These are phyloP conservation scores for Malthinus seriepunctatus DNA, from an alignment of 2,888 invertebrate genomes.

Conservation along the genomic window DNA sequence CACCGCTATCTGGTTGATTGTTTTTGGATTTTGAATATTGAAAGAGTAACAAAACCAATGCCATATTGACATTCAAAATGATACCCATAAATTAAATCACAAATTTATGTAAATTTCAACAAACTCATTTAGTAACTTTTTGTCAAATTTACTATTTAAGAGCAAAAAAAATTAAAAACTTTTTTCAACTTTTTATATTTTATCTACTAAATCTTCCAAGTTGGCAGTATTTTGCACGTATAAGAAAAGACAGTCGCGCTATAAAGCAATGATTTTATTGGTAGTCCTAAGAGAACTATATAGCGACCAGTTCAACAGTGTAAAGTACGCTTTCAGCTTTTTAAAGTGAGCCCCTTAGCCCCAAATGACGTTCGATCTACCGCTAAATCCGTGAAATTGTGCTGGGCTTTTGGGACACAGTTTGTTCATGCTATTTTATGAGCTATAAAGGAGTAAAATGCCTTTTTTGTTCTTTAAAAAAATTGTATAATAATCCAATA, in stretches of 20 bases:
- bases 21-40: no score
- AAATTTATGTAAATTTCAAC: no score
- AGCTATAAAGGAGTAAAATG: constrained; percentile 26
- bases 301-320: constrained; percentile 47
- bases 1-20: no score
- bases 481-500: no score
- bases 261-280: constrained; percentile 53
- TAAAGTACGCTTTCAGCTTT: constrained; percentile 57
- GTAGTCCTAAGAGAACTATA: constrained; percentile 46
- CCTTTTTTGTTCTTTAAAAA: constrained; percentile 4
- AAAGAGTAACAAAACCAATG: no score
- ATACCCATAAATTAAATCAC: no score
- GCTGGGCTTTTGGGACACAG: constrained; percentile 46
- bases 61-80: no score
- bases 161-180: background rate
- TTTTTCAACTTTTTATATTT: constrained; percentile 2
- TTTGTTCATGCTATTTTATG: constrained; percentile 30
- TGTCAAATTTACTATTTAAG: background rate
- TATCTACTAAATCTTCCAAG: constrained; percentile 10
- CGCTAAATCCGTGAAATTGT: constrained; percentile 53
- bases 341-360: constrained; percentile 55
- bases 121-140: background rate
- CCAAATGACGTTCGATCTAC: constrained; percentile 55
- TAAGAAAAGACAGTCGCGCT: constrained; percentile 14
- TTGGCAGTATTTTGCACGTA: constrained; percentile 10